These are phyloP conservation scores for Callipepla squamata DNA, from an alignment of 2,113 vertebrate genomes.

Conservation along the genomic window DNA sequence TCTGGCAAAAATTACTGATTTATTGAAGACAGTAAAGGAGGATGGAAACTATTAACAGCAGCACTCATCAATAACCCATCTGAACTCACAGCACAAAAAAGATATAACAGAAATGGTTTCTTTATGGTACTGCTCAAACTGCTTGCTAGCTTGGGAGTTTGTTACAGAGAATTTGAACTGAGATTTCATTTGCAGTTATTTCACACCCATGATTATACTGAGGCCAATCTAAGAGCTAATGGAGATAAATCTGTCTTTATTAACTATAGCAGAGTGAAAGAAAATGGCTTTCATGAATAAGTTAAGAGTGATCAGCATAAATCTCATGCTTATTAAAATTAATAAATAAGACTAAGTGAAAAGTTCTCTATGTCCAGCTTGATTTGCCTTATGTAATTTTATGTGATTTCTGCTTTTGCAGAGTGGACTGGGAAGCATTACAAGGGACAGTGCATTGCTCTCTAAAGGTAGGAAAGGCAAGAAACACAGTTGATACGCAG, in stretches of 20 bases:
- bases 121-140: neutral
- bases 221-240: neutral
- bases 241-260: neutral
- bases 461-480: neutral
- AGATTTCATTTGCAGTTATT: slow-evolving; percentile 14
- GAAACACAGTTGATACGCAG: neutral
- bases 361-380: neutral
- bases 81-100: neutral
- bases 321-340: neutral
- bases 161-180: neutral
- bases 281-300: neutral
- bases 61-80: neutral
- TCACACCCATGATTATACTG: neutral
- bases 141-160: neutral
- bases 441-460: neutral
- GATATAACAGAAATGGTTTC: neutral
- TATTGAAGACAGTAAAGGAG: neutral
- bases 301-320: neutral
- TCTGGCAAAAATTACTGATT: neutral
- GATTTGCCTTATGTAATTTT: neutral
- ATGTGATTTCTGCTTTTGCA: neutral
- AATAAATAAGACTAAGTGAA: neutral
- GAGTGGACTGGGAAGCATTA: neutral
- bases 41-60: neutral
- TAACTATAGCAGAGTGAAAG: neutral